Evolutionary conservation across 2,113 vertebrate genomes (phyloP).

Genomic region (Apteryx mantelli): DNA sequence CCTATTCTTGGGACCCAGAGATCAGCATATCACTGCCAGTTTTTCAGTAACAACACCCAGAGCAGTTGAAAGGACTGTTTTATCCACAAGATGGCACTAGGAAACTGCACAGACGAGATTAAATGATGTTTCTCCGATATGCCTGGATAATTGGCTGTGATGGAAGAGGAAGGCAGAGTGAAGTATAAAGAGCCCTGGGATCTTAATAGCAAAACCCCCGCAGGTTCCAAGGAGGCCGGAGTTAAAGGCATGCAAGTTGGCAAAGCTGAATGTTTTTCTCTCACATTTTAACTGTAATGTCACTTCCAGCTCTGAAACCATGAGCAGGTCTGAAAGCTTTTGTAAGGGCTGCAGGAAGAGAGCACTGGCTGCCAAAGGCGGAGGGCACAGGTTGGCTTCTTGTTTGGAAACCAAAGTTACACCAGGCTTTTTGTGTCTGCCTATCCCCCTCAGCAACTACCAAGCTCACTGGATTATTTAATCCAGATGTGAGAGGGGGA

Average conservation of each 20-base stretch:
- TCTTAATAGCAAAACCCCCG: fast-evolving
- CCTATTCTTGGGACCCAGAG: not conserved
- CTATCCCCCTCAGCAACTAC: fast-evolving
- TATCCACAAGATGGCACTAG: not conserved
- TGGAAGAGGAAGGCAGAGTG: too few relatives aligned
- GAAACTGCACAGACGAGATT: not conserved
- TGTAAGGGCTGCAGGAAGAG: not conserved
- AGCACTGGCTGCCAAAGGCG: not conserved
- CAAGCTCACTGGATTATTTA: fast-evolving
- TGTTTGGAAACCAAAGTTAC: not conserved
- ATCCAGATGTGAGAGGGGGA: not conserved
- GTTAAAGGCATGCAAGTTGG: fast-evolving
- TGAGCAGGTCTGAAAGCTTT: not conserved
- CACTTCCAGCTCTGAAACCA: not conserved
- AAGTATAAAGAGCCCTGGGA: fast-evolving
- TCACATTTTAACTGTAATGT: not conserved
- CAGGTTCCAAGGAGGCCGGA: not conserved
- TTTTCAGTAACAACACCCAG: not conserved
- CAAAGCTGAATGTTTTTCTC: not conserved
- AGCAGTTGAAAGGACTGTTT: not conserved
- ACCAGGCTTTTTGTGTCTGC: not conserved
- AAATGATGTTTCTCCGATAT: too few relatives aligned
- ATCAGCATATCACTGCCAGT: not conserved
- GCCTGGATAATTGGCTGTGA: fast-evolving
- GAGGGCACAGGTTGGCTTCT: not conserved